Conservation (phyloP, 2,888 invertebrate species). For the Yponomeuta sedellus region DNA sequence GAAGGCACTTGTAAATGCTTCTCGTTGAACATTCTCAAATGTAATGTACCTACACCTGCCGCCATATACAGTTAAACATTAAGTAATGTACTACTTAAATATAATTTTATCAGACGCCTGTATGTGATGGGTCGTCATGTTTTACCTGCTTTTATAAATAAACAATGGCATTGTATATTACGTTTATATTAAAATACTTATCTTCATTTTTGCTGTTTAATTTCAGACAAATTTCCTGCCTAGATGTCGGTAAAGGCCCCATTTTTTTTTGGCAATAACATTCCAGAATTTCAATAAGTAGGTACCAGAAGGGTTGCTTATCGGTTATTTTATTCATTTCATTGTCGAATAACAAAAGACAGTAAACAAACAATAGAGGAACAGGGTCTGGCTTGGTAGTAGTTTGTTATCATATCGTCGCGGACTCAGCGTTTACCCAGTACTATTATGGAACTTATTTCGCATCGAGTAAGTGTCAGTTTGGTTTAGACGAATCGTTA, state of each 20-base stretch:
- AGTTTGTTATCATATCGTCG: neutral
- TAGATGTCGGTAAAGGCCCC: neutral
- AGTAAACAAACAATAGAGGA: slow-evolving; percentile 8
- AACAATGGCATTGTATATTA: slow-evolving; percentile 68
- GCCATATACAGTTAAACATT: slow-evolving; percentile 6
- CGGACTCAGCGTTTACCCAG: neutral
- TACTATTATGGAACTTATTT: neutral
- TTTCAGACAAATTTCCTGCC: slow-evolving; percentile 20
- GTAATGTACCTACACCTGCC: neutral
- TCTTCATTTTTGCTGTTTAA: slow-evolving; percentile 35
- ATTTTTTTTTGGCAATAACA: no score
- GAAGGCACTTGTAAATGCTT: neutral
- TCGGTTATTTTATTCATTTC: slow-evolving; percentile 3
- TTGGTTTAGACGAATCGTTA: neutral
- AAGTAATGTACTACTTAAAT: neutral
- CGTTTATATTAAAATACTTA: slow-evolving; percentile 72
- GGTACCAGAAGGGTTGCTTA: neutral
- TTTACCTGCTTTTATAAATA: slow-evolving; percentile 72
- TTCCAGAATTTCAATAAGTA: neutral
- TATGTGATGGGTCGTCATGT: slow-evolving; percentile 39
- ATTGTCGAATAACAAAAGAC: slow-evolving; percentile 12
- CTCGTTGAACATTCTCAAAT: slow-evolving; percentile 1
- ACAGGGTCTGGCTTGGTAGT: slow-evolving; percentile 3
- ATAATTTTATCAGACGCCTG: slow-evolving; percentile 1
- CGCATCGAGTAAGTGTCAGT: neutral